A percentile compares a stretch with the other conserved stretches of the same genome.
Evolutionary conservation across 2,113 vertebrate species (phyloP).

Genomic region (Odocoileus virginianus): DNA sequence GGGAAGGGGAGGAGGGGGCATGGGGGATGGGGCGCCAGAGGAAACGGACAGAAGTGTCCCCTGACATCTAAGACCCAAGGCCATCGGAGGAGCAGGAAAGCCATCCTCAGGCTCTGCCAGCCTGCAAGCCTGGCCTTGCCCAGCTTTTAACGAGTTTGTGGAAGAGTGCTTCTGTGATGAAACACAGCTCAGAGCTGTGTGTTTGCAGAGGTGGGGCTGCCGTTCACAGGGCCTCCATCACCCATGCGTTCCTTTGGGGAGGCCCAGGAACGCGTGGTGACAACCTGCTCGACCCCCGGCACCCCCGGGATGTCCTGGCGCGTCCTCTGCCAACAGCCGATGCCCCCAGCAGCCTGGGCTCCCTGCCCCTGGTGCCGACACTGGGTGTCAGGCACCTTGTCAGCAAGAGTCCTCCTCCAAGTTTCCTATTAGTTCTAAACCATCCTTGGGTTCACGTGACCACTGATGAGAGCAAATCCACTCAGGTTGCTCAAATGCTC

Average conservation of each 20-base stretch:
- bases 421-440: background rate
- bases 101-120: background rate
- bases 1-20: background rate
- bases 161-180: background rate
- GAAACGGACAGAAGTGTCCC: background rate
- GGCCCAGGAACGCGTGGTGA: accelerated
- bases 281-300: background rate
- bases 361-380: background rate
- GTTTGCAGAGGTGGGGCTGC: background rate
- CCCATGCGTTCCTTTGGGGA: background rate
- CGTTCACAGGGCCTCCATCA: background rate
- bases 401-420: background rate
- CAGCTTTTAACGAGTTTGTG: background rate
- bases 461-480: background rate
- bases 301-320: accelerated
- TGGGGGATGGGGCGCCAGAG: background rate
- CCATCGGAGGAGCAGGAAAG: background rate
- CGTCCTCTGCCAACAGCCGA: background rate
- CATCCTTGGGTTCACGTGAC: background rate
- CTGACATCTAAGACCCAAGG: background rate
- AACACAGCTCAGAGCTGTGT: background rate
- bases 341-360: background rate
- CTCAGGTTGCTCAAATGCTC: background rate
- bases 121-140: background rate
- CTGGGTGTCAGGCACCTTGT: background rate